Base-by-base conservation (phyloP, 2,113 vertebrate genomes). In the Scophthalmus maximus region DNA sequence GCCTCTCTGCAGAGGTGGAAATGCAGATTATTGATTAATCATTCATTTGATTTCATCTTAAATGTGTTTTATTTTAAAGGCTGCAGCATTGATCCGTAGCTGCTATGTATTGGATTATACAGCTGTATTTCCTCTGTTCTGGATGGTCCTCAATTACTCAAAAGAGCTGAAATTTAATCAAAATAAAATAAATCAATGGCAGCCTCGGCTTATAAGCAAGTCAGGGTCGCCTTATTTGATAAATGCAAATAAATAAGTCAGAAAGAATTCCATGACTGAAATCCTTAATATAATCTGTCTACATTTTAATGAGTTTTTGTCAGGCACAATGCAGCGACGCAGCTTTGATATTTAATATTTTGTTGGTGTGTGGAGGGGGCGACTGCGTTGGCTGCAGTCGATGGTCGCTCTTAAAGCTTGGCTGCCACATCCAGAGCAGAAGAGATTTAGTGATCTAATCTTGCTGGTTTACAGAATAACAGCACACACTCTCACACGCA, bases 371-470 rank as follows among this genome's bases (percentile, higher is more conserved):
- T 6, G 52, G 52, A n/a, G 26, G 15, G 15, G 50, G 51, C 8
- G 27, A 56, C 5, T 22, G n/a, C 4, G 53, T 30, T 34, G 57
- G 57, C 68, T 68, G 34, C 64, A 32, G 58, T 56, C 49, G 29
- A 60, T 50, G 26, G 18, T 53, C 27, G 50, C n/a, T 82, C 56
- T 80, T 73, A 53, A 68, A 73, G 59, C 71, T 63, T 20, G 25
- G 32, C 76, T 62, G 50, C 38, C 23, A 22, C 22, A 75, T 57
- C 11, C 49, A 69, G 22, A 0, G 8, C 38, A 44, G 70, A 69
- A 57, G 47, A 85, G 67, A 86, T 81, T 82, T 72, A 76, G 38
- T 56, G 67, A 76, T 63, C 38, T 73, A 76, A 81, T 87, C 79
- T 71, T 0, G 17, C 69, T 61, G 55, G 20, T 2, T 69, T 57